Conservation (phyloP, 2,113 vertebrate genomes). For the Sialia sialis region DNA sequence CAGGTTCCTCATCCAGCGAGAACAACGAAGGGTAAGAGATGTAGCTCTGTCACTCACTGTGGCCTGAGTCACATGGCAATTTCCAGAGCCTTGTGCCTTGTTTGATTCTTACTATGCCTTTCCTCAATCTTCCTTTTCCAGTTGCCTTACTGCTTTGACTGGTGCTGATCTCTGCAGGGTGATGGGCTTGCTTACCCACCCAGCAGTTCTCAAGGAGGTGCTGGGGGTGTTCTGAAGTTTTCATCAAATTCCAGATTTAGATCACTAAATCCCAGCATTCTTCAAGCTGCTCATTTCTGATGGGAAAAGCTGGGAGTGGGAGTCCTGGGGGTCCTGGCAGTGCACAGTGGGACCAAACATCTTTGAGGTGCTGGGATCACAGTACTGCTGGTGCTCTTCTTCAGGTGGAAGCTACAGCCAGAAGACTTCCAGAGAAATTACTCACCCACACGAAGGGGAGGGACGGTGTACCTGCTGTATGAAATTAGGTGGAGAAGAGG, state of each 20-base stretch:
- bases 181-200: not conserved
- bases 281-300: not conserved
- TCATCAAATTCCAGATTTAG: not conserved
- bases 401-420: constrained; percentile 60
- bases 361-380: not conserved
- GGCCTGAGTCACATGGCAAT: not conserved
- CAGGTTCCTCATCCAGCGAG: not conserved
- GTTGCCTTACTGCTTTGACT: not conserved
- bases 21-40: not conserved
- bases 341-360: not conserved
- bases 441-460: not conserved
- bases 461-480: constrained; percentile 49
- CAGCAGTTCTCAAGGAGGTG: not conserved
- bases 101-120: not conserved
- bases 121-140: not conserved
- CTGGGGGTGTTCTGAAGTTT: not conserved
- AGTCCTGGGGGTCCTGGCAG: not conserved
- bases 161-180: not conserved
- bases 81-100: not conserved
- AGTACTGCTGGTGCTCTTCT: not conserved
- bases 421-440: constrained; percentile 35
- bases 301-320: not conserved
- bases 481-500: constrained; percentile 34
- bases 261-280: not conserved
- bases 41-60: not conserved